Conservation (phyloP, 2,113 vertebrate species). For the Trematocara marginatum region DNA sequence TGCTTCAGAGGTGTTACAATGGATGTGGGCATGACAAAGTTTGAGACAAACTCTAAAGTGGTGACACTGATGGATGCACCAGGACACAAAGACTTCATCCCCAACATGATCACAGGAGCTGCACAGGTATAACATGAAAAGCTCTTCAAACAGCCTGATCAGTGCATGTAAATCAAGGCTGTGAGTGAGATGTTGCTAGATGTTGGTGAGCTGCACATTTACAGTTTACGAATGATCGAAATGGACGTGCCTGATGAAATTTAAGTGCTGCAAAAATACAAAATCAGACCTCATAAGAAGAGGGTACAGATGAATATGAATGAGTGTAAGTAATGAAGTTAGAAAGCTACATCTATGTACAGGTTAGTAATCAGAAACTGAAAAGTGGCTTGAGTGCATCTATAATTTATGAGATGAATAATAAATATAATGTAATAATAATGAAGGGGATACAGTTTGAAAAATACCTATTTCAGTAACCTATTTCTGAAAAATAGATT, state of each 20-base stretch:
- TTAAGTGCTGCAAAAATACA: background rate
- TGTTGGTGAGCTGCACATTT: background rate
- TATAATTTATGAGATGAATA: background rate
- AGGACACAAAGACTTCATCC: conserved; percentile 98
- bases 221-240: background rate
- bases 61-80: conserved; percentile 98
- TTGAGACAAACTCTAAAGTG: conserved; percentile 90
- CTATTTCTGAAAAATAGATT: background rate
- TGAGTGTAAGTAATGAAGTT: background rate
- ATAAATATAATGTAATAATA: background rate
- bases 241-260: background rate
- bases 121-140: conserved; percentile 81
- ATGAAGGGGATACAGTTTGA: background rate
- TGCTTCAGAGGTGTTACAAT: conserved; percentile 91
- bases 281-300: background rate
- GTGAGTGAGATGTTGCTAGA: background rate
- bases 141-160: background rate
- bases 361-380: background rate
- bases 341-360: background rate
- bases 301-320: background rate
- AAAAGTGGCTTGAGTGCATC: background rate
- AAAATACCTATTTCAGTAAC: background rate
- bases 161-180: background rate
- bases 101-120: conserved; percentile 99
- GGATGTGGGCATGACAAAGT: conserved; percentile 99